Conservation (phyloP, 2,797 vertebrate genomes). For the Neomorphus geoffroyi region DNA sequence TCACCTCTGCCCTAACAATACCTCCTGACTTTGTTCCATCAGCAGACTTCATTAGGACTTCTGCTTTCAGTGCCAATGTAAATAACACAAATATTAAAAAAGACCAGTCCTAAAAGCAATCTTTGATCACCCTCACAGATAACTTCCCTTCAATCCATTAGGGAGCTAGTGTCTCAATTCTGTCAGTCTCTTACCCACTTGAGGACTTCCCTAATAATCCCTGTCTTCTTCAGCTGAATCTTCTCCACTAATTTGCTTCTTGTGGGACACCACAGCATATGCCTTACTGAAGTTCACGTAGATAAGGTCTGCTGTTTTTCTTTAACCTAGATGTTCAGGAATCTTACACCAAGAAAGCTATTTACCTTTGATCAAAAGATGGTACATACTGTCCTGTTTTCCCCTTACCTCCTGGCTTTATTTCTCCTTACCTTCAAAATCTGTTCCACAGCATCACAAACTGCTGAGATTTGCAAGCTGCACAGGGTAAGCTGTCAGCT, state of each 20-base stretch:
- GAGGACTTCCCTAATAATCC: constrained; percentile 13
- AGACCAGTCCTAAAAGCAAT: constrained; percentile 11
- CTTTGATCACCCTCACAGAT: background rate
- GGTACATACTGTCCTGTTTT: background rate
- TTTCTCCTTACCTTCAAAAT: constrained; percentile 32
- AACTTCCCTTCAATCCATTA: background rate
- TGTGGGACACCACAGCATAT: background rate
- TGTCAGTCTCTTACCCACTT: background rate
- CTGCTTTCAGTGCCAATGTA: background rate
- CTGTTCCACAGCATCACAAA: background rate
- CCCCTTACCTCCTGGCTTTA: background rate
- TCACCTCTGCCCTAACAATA: background rate
- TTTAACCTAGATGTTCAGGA: background rate
- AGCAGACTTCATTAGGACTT: constrained; percentile 27
- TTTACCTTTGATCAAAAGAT: background rate
- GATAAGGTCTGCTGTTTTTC: background rate
- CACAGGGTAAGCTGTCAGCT: constrained; percentile 30
- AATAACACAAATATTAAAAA: constrained; percentile 46
- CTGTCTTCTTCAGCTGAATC: background rate
- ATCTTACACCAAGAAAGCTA: background rate
- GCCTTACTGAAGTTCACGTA: background rate
- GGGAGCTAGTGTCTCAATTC: background rate
- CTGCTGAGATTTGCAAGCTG: background rate
- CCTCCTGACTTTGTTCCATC: constrained; percentile 4
- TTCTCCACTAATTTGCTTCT: background rate